Percentiles rank a stretch among this genome's conserved stretches.
phyloP scores from a whole-genome alignment of 23 tunicate species.

The Phallusia fumigata region DNA sequence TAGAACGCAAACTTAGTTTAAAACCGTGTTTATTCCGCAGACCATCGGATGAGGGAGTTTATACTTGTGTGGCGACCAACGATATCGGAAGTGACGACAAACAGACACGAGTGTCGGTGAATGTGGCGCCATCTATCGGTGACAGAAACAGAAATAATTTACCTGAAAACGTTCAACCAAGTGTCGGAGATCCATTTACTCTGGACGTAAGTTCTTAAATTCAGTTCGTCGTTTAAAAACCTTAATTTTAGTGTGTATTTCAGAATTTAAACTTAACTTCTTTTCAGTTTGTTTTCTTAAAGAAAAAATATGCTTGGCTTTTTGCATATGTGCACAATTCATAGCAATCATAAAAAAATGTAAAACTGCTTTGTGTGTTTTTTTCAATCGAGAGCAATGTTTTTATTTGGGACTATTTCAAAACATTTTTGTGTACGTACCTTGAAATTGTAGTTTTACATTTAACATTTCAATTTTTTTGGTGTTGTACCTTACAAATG shows the following conservation, averaged over 20 bases:
- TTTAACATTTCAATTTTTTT: constrained; percentile 2
- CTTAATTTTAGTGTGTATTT: too few species aligned
- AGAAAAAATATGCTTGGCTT: too few species aligned
- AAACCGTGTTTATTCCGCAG: constrained; percentile 28
- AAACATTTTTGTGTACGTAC: too few species aligned
- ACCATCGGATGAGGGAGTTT: constrained; percentile 75
- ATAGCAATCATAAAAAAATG: too few species aligned
- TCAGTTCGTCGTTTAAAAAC: too few species aligned
- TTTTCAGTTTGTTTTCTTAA: too few species aligned
- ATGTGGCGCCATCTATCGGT: constrained; percentile 74
- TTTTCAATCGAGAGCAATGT: too few species aligned
- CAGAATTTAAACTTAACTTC: too few species aligned
- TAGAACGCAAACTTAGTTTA: too few species aligned
- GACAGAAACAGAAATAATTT: constrained; percentile 38
- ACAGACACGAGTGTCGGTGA: constrained; percentile 47
- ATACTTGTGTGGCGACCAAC: constrained; percentile 91
- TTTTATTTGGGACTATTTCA: too few species aligned
- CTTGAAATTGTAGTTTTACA: neutral
- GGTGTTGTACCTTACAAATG: neutral
- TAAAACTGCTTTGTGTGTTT: too few species aligned
- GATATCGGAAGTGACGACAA: constrained; percentile 84
- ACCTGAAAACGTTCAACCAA: constrained; percentile 25
- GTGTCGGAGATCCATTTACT: constrained; percentile 37
- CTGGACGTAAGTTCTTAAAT: constrained; percentile 19
- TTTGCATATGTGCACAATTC: too few species aligned